Percentiles rank a stretch among this genome's conserved stretches.
Evolutionary conservation across 2,888 invertebrate species (phyloP).

Genomic region (Taenaris catops): DNA sequence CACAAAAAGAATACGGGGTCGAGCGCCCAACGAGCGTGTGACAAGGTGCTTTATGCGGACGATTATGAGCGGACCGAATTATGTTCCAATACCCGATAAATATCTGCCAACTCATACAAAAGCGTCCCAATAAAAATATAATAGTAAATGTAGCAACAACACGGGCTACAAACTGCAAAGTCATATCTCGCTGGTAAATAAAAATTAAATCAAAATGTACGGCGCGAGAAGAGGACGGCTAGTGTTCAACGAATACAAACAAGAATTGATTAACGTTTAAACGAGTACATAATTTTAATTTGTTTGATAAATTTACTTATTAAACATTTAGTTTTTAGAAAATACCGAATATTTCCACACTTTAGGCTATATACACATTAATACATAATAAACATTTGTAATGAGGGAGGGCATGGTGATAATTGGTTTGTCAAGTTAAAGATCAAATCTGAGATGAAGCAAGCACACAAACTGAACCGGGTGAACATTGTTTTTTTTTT

Average conservation of each 20-base stretch:
- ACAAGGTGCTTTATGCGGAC: conserved; percentile 79
- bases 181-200: conserved; percentile 70
- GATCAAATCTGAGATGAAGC: too few species aligned
- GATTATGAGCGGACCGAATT: conserved; percentile 77
- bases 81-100: conserved; percentile 78
- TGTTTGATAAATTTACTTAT: too few species aligned
- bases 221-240: conserved; percentile 40
- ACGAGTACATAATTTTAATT: not conserved
- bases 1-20: conserved; percentile 73
- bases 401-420: too few species aligned
- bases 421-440: too few species aligned
- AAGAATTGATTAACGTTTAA: conserved; percentile 36
- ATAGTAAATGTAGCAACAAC: conserved; percentile 76
- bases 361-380: too few species aligned
- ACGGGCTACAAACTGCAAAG: conserved; percentile 70
- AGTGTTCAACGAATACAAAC: conserved; percentile 49
- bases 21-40: conserved; percentile 77
- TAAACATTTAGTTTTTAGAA: too few species aligned
- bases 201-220: conserved; percentile 53
- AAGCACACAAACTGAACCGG: too few species aligned
- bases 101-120: conserved; percentile 80
- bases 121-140: conserved; percentile 78
- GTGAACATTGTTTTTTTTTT: too few species aligned
- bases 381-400: too few species aligned
- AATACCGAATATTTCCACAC: too few species aligned